Percentiles rank a stretch among this genome's conserved stretches.
These are phyloP conservation scores for Hemithea aestivaria DNA, from an alignment of 2,888 invertebrate genomes.

Conservation along the genomic window DNA sequence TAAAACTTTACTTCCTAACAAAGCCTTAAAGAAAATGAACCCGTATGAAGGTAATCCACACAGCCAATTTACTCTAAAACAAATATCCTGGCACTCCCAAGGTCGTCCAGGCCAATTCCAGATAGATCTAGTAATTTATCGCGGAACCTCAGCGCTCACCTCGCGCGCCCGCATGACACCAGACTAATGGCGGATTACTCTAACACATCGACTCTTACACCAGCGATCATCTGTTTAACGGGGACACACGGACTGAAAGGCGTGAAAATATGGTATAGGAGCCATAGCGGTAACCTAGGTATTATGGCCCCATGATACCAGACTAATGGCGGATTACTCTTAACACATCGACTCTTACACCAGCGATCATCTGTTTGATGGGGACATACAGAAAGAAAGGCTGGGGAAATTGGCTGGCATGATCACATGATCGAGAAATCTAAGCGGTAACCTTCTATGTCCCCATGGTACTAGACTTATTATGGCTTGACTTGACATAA, in stretches of 20 bases:
- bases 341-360: conserved; percentile 45
- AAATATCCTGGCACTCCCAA: no score
- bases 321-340: conserved; percentile 34
- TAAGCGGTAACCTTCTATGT: not conserved
- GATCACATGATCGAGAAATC: no score
- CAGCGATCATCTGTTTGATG: conserved; percentile 43
- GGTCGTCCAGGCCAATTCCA: no score
- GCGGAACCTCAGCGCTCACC: not conserved
- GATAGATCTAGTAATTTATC: no score
- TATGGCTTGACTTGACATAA: conserved; percentile 37
- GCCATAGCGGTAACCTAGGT: not conserved
- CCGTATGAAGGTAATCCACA: no score
- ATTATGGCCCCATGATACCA: conserved; percentile 17
- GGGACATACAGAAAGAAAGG: conserved; percentile 35
- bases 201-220: conserved; percentile 44
- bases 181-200: conserved; percentile 34
- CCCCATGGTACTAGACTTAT: conserved; percentile 25
- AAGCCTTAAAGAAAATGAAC: no score
- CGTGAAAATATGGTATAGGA: no score
- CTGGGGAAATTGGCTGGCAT: no score
- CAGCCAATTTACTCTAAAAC: no score
- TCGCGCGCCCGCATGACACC: conserved; percentile 15
- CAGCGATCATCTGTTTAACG: conserved; percentile 43
- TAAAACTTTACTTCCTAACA: no score
- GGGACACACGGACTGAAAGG: conserved; percentile 35